Evolutionary conservation across 92 coral and sea anemone species (phyloP), one percentile per base, ranked within the genome.

Genomic region (Palythoa grandis): DNA sequence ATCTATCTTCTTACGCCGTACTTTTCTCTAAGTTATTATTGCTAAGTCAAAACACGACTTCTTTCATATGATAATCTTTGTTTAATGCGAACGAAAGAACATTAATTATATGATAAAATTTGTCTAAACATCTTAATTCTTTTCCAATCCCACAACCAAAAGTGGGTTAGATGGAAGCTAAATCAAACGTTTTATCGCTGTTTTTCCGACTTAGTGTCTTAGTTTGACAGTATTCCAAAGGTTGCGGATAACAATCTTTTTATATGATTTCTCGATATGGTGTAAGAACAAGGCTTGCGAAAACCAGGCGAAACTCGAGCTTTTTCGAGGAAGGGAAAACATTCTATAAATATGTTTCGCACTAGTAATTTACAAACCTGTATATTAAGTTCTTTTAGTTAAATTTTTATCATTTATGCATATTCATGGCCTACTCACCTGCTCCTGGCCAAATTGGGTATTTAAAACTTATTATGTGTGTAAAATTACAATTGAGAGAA

Each of bases 401-500:
- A 88, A 82, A 87, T 80, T 85, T 82, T 90, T 86, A 78, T 54
- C 70, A 88, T 74, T 70, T 82, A 86, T 94, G 38, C 94, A 92
- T 93, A 94, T 92, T 93, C 93, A 94, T 92, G 66, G 54, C 25
- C 69, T 74, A 83, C 89, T 82, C 98, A 93, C 95, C 96, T 94
- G 93, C 88, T 66, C 77, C 16, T 15, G 40, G 88, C 58, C 77
- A 93, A 94, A 94, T 94, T 94, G 98, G 98, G 95, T 92, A 94
- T 94, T 94, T 94, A 94, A 90, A 94, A 92, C 98, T 90, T 92
- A 93, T 94, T 94, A 94, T 93, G 91, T 86, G 71, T 71, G 91
- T 78, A 85, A 90, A 91, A 94, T 92, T 90, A 94, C 95, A 94
- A 94, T 94, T 93, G 95, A 85, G 88, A 91, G 63, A 68, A 94